Percentiles rank a stretch among this genome's conserved stretches.
Conservation (phyloP, 2,113 vertebrate genomes). For the Rutilus rutilus region DNA sequence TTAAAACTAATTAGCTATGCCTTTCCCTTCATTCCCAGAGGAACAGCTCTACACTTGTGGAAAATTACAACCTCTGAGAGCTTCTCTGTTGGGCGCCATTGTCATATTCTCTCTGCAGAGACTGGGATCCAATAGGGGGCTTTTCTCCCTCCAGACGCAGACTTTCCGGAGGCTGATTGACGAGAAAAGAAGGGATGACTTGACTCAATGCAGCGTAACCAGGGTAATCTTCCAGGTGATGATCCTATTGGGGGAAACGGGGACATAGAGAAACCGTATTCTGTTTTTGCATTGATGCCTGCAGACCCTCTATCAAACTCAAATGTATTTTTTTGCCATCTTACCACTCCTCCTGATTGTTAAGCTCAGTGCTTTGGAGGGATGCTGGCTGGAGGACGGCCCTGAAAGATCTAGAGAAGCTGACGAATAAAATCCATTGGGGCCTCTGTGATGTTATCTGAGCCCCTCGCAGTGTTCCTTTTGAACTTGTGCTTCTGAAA, state of each 20-base stretch:
- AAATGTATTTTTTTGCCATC: slow-evolving; percentile 47
- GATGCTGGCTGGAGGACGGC: slow-evolving; percentile 34
- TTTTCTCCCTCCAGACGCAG: slow-evolving; percentile 22
- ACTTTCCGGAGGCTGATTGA: slow-evolving; percentile 57
- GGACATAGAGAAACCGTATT: slow-evolving; percentile 49
- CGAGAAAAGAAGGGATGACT: slow-evolving; percentile 56
- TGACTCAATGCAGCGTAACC: slow-evolving; percentile 60
- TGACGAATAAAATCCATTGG: slow-evolving; percentile 51
- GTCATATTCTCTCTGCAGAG: slow-evolving; percentile 4
- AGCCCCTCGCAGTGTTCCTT: slow-evolving; percentile 23
- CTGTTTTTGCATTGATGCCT: slow-evolving; percentile 59
- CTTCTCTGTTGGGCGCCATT: slow-evolving; percentile 33
- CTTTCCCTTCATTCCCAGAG: slow-evolving; percentile 24
- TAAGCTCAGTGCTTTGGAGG: slow-evolving; percentile 38
- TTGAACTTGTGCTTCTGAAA: slow-evolving; percentile 35
- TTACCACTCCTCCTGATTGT: slow-evolving; percentile 37
- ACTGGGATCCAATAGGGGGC: slow-evolving; percentile 24
- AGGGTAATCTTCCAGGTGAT: slow-evolving; percentile 62
- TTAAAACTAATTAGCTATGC: slow-evolving; percentile 43
- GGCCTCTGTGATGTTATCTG: slow-evolving; percentile 52
- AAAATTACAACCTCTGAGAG: slow-evolving; percentile 32
- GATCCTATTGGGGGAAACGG: slow-evolving; percentile 53
- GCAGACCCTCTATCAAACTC: slow-evolving; percentile 51
- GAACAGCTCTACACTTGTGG: slow-evolving; percentile 16
- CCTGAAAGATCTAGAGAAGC: slow-evolving; percentile 41